These are phyloP conservation scores for Bilobella aurantiaca DNA, from an alignment of 1,140 invertebrate species.

Conservation along the genomic window DNA sequence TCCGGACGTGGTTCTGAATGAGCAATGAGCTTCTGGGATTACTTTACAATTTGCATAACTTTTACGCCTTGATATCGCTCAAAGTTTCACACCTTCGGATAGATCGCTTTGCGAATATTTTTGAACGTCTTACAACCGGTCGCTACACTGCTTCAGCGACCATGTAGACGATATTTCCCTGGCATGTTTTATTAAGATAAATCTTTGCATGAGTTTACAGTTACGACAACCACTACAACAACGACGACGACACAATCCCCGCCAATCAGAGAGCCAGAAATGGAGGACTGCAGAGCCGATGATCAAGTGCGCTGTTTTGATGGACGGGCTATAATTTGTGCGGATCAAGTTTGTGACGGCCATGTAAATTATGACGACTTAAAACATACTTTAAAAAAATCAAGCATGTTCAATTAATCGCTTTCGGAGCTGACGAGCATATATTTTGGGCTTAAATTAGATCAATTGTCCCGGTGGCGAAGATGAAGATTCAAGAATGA, in stretches of 20 bases:
- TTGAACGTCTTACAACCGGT: no score
- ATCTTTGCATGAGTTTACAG: not conserved
- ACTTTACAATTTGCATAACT: not conserved
- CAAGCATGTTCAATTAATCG: slow-evolving; percentile 26
- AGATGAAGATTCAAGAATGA: slow-evolving; percentile 49
- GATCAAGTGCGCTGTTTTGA: slow-evolving; percentile 44
- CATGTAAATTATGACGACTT: no score
- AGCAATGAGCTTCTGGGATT: not conserved
- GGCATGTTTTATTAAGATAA: slow-evolving; percentile 3
- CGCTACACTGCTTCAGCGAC: no score
- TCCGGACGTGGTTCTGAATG: not conserved
- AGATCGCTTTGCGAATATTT: no score
- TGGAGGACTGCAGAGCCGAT: slow-evolving; percentile 45
- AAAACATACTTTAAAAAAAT: no score
- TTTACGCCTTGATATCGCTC: not conserved
- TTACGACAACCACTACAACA: slow-evolving; percentile 29
- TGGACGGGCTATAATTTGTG: slow-evolving; percentile 41
- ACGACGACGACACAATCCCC: slow-evolving; percentile 13
- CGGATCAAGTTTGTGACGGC: slow-evolving; percentile 44
- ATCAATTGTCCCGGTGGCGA: slow-evolving; percentile 59
- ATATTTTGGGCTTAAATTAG: slow-evolving; percentile 43
- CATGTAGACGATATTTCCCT: not conserved
- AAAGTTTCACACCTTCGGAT: no score
- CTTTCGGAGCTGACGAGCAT: slow-evolving; percentile 41
- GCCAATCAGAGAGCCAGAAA: not conserved